Evolutionary conservation across 2,888 invertebrate species (phyloP), one percentile per base, ranked within the genome.

Genomic region (Octonoba sinensis): DNA sequence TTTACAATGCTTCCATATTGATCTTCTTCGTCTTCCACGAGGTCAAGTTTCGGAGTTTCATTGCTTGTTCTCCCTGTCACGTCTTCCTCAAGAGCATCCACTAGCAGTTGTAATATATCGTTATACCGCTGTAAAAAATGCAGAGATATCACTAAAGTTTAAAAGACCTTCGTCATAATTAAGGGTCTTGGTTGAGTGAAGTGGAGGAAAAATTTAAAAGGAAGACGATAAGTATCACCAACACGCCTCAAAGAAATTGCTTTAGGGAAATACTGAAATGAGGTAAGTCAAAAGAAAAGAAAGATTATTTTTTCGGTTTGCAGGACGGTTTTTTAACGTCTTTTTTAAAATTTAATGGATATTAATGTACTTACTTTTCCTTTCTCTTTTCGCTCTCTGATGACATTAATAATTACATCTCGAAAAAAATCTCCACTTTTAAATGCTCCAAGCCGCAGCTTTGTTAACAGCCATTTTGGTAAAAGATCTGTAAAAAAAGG

Each of bases 81-180:
- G 4, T 22, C 49, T 60, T 78, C 78, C 12, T 71, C 71, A 12
- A 47, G 18, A 18, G 78, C 78, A 24, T 78, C 72, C 66, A 78
- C 57, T 3, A 78, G 44, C 4, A 72, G 49, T 78, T 78, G 78
- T 12, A 78, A 24, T 13, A 78, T 47, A 54, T 78, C 78, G 22
- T 72, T 65, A 64, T 72, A 67, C 18, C 24, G 51, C 78, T 78
- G 16, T 22, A 16, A 24, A 36, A n/a, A 36, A n/a, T 1, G 24
- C 3, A 60, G 2, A 27, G 22, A 57, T 57, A 57, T 57, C n/a
- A 20, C 3, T 57, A 4, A 4, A 13, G 3, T 57, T 18, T 27
- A 6, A 27, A 27, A n/a, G n/a, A 3, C 27, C 27, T 27, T 27
- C 27, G 6, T 6, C 2, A 27, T 27, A 2, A 27, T 27, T n/a